Conservation (phyloP, 2,797 vertebrate species). For the Anisognathus igniventris region DNA sequence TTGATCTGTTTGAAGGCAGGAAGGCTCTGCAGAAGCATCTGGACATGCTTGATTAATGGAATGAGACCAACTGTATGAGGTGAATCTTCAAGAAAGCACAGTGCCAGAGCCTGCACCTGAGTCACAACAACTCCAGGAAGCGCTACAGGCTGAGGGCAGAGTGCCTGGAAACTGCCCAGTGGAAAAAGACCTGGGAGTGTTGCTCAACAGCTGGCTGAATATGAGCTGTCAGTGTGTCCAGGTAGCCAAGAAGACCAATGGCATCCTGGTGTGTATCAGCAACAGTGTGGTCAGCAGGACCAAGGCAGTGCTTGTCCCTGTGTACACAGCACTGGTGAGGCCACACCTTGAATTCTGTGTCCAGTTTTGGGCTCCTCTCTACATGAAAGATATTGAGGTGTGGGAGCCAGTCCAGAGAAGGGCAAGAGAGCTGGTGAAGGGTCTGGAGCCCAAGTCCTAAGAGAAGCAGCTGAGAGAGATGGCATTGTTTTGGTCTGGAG, state of each 20-base stretch:
- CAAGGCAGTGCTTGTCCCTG: neutral
- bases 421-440: neutral
- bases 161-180: neutral
- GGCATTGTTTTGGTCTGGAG: neutral
- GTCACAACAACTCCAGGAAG: neutral
- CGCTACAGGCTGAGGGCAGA: neutral
- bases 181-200: neutral
- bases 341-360: neutral
- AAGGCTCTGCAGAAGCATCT: neutral
- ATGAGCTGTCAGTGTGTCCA: neutral
- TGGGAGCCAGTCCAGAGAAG: accelerated
- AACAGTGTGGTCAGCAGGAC: neutral
- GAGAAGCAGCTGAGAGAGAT: neutral
- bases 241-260: neutral
- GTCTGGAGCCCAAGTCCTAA: neutral
- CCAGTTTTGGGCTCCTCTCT: neutral
- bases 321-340: neutral
- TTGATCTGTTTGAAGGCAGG: neutral
- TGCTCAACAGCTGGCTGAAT: neutral
- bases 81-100: neutral
- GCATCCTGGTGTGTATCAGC: neutral
- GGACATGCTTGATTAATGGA: neutral
- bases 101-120: neutral
- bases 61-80: neutral
- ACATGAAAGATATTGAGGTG: neutral